phyloP scores from a whole-genome alignment of 2,888 invertebrate species.

The Molorchus minor region DNA sequence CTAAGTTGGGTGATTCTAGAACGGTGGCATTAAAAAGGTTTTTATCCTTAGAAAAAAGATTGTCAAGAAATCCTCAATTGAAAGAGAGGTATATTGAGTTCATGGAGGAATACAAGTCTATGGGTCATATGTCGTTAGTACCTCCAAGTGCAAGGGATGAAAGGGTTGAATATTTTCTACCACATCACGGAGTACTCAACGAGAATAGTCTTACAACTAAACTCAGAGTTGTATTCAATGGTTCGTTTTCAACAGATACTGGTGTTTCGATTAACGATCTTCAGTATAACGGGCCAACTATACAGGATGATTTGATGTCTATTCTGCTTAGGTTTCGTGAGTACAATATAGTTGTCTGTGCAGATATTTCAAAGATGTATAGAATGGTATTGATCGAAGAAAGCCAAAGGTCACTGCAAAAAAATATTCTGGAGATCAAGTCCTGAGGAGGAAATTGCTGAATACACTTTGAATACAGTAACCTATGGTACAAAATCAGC shows the following conservation, averaged over 20 bases:
- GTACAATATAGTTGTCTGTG: slow-evolving; percentile 27
- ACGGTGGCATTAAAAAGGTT: slow-evolving; percentile 27
- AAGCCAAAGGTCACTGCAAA: slow-evolving; percentile 8
- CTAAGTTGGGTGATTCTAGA: slow-evolving; percentile 27
- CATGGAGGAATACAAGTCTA: neutral
- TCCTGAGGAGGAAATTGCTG: neutral
- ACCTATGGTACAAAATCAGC: slow-evolving; percentile 22
- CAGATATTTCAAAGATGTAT: slow-evolving; percentile 25
- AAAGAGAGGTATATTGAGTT: neutral
- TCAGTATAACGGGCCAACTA: slow-evolving; percentile 16
- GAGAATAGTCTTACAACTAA: slow-evolving; percentile 29
- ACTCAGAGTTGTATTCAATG: slow-evolving; percentile 29
- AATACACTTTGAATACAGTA: slow-evolving; percentile 11
- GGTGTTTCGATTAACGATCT: slow-evolving; percentile 28
- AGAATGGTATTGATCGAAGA: slow-evolving; percentile 2
- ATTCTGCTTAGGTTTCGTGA: slow-evolving; percentile 22
- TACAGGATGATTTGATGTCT: slow-evolving; percentile 21
- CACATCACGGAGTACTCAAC: slow-evolving; percentile 31
- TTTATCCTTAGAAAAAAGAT: slow-evolving; percentile 14
- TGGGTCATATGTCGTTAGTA: slow-evolving; percentile 12
- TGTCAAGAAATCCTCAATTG: neutral
- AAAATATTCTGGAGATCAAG: slow-evolving; percentile 24
- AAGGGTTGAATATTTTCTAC: slow-evolving; percentile 1
- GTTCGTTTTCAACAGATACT: slow-evolving; percentile 6
- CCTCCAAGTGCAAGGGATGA: neutral